phyloP scores from a whole-genome alignment of 2,888 invertebrate genomes.

The Leptodirus hochenwartii region DNA sequence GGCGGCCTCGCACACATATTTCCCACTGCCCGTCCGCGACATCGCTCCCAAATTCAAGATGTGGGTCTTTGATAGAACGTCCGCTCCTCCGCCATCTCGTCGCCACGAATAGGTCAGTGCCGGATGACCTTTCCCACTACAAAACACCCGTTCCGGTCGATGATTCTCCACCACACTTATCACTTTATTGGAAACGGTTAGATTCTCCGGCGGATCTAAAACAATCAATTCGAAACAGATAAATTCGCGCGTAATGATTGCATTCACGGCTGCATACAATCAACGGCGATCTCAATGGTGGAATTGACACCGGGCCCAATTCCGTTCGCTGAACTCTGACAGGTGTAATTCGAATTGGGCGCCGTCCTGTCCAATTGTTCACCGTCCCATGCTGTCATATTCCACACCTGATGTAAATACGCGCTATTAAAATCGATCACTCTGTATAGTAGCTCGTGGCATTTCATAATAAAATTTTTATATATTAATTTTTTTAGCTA shows the following conservation, averaged over 20 bases:
- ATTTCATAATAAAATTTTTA: slow-evolving; percentile 4
- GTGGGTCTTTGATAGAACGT: slow-evolving; percentile 30
- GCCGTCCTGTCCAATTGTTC: slow-evolving; percentile 54
- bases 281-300: slow-evolving; percentile 70
- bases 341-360: slow-evolving; percentile 70
- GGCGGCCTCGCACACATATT: slow-evolving; percentile 59
- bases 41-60: slow-evolving; percentile 44
- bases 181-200: slow-evolving; percentile 43
- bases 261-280: slow-evolving; percentile 49
- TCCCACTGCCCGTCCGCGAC: slow-evolving; percentile 51
- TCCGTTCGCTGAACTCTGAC: slow-evolving; percentile 57
- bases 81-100: slow-evolving; percentile 33
- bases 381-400: slow-evolving; percentile 69
- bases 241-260: background rate
- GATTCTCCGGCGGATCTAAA: slow-evolving; percentile 69
- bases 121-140: slow-evolving; percentile 46
- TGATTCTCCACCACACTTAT: slow-evolving; percentile 37
- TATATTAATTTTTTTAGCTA: too few species aligned
- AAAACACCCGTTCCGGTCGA: slow-evolving; percentile 35
- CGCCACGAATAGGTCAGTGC: slow-evolving; percentile 57
- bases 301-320: slow-evolving; percentile 69
- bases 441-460: background rate
- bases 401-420: slow-evolving; percentile 61
- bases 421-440: slow-evolving; percentile 8
- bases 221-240: slow-evolving; percentile 8